phyloP scores from a whole-genome alignment of 1,140 invertebrate genomes.

The Listronotus oregonensis region DNA sequence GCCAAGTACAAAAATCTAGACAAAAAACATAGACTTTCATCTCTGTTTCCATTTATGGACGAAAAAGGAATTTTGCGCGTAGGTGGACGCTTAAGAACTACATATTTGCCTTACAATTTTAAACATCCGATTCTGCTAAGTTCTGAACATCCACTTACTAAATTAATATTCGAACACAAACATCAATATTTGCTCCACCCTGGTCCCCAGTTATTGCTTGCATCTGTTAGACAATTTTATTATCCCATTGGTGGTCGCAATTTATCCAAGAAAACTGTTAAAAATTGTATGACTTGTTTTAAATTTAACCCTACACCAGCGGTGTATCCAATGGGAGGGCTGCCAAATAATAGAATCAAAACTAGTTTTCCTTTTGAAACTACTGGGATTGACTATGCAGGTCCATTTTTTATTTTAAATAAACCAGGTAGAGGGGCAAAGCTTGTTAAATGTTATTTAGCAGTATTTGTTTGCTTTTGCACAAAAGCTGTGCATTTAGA shows the following conservation, averaged over 20 bases:
- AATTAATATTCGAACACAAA: no score
- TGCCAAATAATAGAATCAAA: conserved; percentile 42
- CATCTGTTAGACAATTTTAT: conserved; percentile 27
- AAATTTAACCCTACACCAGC: conserved; percentile 29
- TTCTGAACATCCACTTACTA: no score
- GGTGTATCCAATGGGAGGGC: conserved; percentile 46
- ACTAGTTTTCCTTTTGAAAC: conserved; percentile 43
- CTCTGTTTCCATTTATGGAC: no score
- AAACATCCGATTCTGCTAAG: no score
- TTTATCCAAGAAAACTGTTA: conserved; percentile 34
- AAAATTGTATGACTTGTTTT: conserved; percentile 45
- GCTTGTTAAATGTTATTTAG: conserved; percentile 48
- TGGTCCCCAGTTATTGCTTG: conserved; percentile 36
- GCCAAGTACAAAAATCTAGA: no score
- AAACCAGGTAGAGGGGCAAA: conserved; percentile 11
- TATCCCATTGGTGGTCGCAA: conserved; percentile 25
- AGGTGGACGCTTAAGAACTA: no score
- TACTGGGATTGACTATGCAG: no score
- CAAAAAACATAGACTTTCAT: no score
- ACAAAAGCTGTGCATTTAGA: conserved; percentile 57
- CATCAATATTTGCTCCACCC: no score
- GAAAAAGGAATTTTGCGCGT: no score
- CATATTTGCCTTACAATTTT: no score
- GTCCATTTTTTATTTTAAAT: no score
- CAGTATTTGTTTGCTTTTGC: conserved; percentile 51